Base-by-base conservation (phyloP, 2,797 vertebrate species). In the Paratrypauchen microcephalus region DNA sequence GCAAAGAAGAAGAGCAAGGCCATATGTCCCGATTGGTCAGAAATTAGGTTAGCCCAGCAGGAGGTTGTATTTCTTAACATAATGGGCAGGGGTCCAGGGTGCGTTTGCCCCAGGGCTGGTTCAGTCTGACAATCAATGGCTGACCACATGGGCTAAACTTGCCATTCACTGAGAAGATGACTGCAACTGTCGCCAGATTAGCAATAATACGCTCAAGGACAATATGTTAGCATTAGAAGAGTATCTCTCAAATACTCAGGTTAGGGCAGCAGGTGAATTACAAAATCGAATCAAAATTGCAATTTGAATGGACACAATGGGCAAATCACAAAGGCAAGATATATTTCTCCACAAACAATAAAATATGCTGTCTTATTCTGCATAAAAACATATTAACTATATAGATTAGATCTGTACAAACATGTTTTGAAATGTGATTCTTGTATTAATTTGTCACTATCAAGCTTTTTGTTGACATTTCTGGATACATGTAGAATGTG, bases 31-130 rank as follows among this genome's bases (percentile, higher is more conserved):
- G 55, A 80, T 76, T 75, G 73, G 79, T 75, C 69, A 71, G 64
- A 76, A 74, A 32, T 70, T 48, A 45, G 32, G 28, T 68, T 61
- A 69, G 69, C 70, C 65, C 74, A 74, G 77, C 75, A 79, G 67
- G 75, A 78, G 75, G 79, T 65, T 71, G 28, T 78, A 41, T 79
- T 83, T 78, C 71, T 80, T 76, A 69, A 79, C 65, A 72, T 78
- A 62, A 73, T 47, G 41, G 52, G n/a, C 41, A 52, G 59, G 69
- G 57, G 59, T 56, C 28, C 23, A 68, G 50, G 57, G 19, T 36
- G 52, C 69, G 47, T 64, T 72, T 64, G 24, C 59, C 18, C 11
- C 48, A 23, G 50, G 50, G 50, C 65, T 19, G 13, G 28, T 30
- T 36, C 26, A 65, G 65, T 18, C 62, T 30, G 21, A 54, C 24